Conservation (phyloP, 1,140 invertebrate genomes). For the Harpegnathos saltator region DNA sequence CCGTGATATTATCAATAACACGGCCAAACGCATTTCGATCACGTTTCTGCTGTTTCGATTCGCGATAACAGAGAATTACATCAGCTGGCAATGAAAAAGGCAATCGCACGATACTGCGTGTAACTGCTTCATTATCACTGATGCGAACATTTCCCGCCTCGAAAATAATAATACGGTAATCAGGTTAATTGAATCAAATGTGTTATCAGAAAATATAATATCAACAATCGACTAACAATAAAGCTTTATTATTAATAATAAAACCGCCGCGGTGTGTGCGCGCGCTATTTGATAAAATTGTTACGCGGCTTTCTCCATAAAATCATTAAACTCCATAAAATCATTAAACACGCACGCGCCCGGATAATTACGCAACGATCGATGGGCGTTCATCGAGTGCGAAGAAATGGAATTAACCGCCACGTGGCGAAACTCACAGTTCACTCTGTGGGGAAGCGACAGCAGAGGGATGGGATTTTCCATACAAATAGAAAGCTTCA, state of each 20-base stretch:
- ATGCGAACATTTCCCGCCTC: background rate
- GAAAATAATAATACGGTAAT: constrained; percentile 25
- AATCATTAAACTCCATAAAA: background rate
- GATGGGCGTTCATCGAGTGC: background rate
- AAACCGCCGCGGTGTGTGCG: background rate
- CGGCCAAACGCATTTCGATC: background rate
- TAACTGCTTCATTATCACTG: background rate
- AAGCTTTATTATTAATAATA: background rate
- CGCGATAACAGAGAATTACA: background rate
- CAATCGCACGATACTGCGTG: background rate
- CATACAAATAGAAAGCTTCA: background rate
- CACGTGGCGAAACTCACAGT: background rate
- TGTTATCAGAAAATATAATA: constrained; percentile 16
- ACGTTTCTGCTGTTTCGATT: constrained; percentile 1
- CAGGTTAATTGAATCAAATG: background rate
- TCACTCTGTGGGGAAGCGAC: background rate
- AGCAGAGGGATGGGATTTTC: constrained; percentile 10
- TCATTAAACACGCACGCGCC: background rate
- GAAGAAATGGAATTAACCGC: constrained; percentile 12
- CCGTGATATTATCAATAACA: background rate
- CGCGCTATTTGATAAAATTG: background rate
- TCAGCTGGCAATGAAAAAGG: background rate
- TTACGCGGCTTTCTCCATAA: background rate
- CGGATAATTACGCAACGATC: background rate
- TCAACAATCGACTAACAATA: background rate